A percentile compares a stretch with the other conserved stretches of the same genome.
Evolutionary conservation across 2,797 vertebrate genomes (phyloP).

Genomic region (Microcaecilia unicolor): DNA sequence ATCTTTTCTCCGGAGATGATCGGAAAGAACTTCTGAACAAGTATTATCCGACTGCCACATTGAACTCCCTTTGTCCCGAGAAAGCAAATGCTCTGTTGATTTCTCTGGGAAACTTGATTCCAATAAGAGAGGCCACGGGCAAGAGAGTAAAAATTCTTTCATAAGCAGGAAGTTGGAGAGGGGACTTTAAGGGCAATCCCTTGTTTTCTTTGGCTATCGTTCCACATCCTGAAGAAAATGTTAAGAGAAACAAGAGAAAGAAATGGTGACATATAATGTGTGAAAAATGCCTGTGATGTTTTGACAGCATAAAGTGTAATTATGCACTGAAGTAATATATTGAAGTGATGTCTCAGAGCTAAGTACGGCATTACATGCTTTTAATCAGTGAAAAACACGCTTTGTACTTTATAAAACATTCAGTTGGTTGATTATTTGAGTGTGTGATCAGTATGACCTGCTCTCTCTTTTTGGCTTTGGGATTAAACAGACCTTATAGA

Average conservation of each 20-base stretch:
- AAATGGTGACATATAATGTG: slow-evolving; percentile 25
- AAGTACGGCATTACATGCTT: slow-evolving; percentile 27
- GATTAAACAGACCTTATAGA: slow-evolving; percentile 15
- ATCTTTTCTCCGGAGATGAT: no score
- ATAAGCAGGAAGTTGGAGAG: slow-evolving; percentile 51
- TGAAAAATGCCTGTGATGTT: slow-evolving; percentile 15
- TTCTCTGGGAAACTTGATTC: slow-evolving; percentile 48
- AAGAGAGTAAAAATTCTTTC: slow-evolving; percentile 48
- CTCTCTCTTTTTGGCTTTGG: slow-evolving; percentile 18
- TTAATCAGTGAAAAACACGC: slow-evolving; percentile 6
- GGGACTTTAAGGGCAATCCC: slow-evolving; percentile 36
- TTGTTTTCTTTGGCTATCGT: slow-evolving; percentile 53
- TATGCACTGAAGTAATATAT: slow-evolving; percentile 12
- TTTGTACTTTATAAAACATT: slow-evolving; percentile 19
- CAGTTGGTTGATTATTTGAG: slow-evolving; percentile 34
- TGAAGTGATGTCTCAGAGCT: slow-evolving; percentile 13
- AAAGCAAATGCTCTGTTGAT: slow-evolving; percentile 20
- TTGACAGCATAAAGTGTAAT: slow-evolving; percentile 14
- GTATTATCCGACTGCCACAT: no score
- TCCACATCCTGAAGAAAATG: slow-evolving; percentile 26
- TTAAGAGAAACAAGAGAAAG: slow-evolving; percentile 27
- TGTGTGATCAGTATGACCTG: slow-evolving; percentile 23
- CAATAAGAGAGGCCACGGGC: slow-evolving; percentile 36
- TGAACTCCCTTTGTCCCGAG: no score
- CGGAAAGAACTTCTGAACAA: no score